Conservation (phyloP, 2,888 invertebrate species). For the Operophtera brumata region DNA sequence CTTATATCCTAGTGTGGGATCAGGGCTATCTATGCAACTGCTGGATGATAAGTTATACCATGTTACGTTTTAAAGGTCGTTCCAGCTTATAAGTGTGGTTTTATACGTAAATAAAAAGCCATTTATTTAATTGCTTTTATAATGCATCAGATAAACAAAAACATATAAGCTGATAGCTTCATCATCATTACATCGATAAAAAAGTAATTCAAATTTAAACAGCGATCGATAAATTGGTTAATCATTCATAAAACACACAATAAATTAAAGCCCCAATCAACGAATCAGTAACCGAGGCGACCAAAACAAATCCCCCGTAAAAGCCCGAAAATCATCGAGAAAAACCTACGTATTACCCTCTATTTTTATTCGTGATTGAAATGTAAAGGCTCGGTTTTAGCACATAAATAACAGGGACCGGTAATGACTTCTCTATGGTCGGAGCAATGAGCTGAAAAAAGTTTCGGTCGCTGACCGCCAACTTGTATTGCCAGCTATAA, state of each 20-base stretch:
- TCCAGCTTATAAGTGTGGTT: too few species aligned
- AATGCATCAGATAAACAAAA: neutral
- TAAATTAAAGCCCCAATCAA: neutral
- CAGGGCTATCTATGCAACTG: too few species aligned
- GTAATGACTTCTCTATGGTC: conserved; percentile 72
- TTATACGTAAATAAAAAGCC: too few species aligned
- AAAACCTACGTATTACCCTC: conserved; percentile 25
- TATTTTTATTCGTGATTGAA: conserved; percentile 63
- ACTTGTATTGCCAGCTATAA: conserved; percentile 19
- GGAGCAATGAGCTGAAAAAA: conserved; percentile 70
- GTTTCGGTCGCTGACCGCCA: conserved; percentile 42
- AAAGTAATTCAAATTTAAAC: conserved; percentile 18
- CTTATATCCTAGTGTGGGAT: too few species aligned
- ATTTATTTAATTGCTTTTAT: too few species aligned
- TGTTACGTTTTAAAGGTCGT: too few species aligned
- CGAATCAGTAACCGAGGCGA: conserved; percentile 5
- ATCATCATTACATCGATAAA: conserved; percentile 12
- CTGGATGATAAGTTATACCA: too few species aligned
- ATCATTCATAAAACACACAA: conserved; percentile 14
- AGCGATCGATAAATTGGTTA: conserved; percentile 4
- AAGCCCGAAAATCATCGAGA: neutral
- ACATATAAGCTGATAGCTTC: conserved; percentile 8
- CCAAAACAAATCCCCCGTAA: neutral
- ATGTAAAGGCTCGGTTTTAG: conserved; percentile 62
- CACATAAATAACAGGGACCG: conserved; percentile 67